Evolutionary conservation across 2,113 vertebrate species (phyloP).

Genomic region (Empidonax traillii): DNA sequence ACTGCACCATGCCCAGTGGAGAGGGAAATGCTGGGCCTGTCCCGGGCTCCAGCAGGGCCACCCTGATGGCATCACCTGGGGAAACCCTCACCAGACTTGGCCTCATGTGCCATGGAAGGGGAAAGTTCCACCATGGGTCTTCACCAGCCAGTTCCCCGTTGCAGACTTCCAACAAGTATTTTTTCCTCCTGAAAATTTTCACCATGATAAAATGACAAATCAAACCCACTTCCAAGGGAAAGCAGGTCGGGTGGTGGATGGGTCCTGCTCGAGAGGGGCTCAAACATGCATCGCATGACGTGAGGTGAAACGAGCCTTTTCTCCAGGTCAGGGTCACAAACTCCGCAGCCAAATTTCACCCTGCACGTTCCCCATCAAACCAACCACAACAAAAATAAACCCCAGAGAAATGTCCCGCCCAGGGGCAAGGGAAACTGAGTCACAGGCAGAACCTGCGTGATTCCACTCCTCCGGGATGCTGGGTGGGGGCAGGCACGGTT

Average conservation of each 20-base stretch:
- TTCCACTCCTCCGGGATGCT: neutral
- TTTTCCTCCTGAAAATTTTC: neutral
- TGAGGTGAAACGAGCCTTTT: fast-evolving
- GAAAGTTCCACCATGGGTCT: neutral
- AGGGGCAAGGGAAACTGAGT: slow-evolving; percentile 1
- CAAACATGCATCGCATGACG: fast-evolving
- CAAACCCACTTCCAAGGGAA: neutral
- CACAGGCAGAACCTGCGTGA: neutral
- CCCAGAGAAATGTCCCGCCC: neutral
- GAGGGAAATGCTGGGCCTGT: fast-evolving
- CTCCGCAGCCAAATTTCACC: neutral
- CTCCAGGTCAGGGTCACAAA: neutral
- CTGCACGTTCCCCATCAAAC: neutral
- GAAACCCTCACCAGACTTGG: neutral
- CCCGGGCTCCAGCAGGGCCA: neutral
- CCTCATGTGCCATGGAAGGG: neutral
- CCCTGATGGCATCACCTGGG: fast-evolving
- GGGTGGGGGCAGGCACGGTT: fast-evolving
- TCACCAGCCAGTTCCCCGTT: fast-evolving
- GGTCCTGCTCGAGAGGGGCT: neutral
- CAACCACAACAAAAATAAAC: neutral
- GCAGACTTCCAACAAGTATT: neutral
- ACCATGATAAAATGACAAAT: neutral
- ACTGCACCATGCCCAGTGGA: fast-evolving
- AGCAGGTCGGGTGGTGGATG: neutral